These are phyloP conservation scores for Sebastes itinus DNA, from an alignment of 2,797 vertebrate genomes.

Conservation along the genomic window DNA sequence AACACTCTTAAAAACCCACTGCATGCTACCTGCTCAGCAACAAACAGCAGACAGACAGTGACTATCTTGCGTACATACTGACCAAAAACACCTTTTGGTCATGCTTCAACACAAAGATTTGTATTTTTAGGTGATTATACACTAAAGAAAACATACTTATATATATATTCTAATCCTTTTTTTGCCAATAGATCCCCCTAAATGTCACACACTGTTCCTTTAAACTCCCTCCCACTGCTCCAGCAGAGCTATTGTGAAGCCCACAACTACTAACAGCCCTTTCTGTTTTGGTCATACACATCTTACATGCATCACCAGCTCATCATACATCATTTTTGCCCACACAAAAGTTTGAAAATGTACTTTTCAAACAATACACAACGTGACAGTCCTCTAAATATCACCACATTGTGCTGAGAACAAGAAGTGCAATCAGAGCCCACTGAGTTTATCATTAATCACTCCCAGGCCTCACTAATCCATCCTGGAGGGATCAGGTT, in stretches of 20 bases:
- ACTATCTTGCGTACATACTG: no score
- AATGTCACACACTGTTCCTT: no score
- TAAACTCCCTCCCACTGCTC: background rate
- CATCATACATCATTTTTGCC: constrained; percentile 23
- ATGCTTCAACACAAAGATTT: no score
- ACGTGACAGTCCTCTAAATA: constrained; percentile 38
- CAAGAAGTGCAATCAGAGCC: constrained; percentile 29
- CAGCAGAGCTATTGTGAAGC: background rate
- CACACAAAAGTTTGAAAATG: constrained; percentile 31
- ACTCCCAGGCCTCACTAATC: constrained; percentile 8
- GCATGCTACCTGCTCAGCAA: background rate
- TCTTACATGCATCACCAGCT: constrained; percentile 25
- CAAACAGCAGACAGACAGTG: no score
- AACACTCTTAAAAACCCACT: fast-evolving
- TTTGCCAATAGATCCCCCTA: no score
- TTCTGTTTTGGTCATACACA: constrained; percentile 4
- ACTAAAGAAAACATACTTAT: no score
- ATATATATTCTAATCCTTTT: no score
- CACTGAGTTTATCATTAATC: constrained; percentile 54
- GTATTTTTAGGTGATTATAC: no score
- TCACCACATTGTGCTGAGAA: constrained; percentile 4
- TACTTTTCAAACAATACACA: constrained; percentile 31
- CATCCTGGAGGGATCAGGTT: background rate
- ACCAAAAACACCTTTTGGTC: no score
- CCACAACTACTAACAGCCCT: background rate